phyloP scores from a whole-genome alignment of 1,140 invertebrate genomes.

The Nixonia krombeini region DNA sequence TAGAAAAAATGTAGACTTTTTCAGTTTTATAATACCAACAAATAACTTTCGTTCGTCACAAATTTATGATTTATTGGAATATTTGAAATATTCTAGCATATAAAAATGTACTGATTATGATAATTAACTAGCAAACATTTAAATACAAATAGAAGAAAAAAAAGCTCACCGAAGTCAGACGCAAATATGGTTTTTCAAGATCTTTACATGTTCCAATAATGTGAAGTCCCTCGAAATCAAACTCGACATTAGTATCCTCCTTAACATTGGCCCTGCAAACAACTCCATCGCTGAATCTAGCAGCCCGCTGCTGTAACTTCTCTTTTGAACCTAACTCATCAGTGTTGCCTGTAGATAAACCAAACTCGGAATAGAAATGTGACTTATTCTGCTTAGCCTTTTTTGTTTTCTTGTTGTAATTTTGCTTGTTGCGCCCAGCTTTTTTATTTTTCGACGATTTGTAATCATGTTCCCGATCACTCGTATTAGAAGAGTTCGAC shows the following conservation, averaged over 20 bases:
- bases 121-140: no score
- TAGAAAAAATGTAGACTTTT: no score
- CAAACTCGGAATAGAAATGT: constrained; percentile 81
- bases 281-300: constrained; percentile 78
- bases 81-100: no score
- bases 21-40: no score
- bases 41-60: no score
- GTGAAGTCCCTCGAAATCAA: constrained; percentile 87
- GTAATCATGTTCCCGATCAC: constrained; percentile 63
- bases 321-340: constrained; percentile 80
- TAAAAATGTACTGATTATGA: no score
- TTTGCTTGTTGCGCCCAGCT: constrained; percentile 59
- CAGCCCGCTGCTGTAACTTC: constrained; percentile 87
- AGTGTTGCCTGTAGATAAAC: constrained; percentile 73
- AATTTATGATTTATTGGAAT: no score
- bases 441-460: constrained; percentile 61
- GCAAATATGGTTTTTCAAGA: constrained; percentile 94
- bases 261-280: constrained; percentile 68
- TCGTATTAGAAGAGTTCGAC: constrained; percentile 63
- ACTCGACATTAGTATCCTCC: constrained; percentile 76
- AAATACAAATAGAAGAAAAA: constrained; percentile 19
- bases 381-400: constrained; percentile 74
- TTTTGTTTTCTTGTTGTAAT: constrained; percentile 72
- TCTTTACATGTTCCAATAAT: constrained; percentile 94
- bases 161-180: constrained; percentile 84